Evolutionary conservation across 2,797 vertebrate genomes (phyloP), one percentile per base, ranked within the genome.

Genomic region (Setipinna tenuifilis): DNA sequence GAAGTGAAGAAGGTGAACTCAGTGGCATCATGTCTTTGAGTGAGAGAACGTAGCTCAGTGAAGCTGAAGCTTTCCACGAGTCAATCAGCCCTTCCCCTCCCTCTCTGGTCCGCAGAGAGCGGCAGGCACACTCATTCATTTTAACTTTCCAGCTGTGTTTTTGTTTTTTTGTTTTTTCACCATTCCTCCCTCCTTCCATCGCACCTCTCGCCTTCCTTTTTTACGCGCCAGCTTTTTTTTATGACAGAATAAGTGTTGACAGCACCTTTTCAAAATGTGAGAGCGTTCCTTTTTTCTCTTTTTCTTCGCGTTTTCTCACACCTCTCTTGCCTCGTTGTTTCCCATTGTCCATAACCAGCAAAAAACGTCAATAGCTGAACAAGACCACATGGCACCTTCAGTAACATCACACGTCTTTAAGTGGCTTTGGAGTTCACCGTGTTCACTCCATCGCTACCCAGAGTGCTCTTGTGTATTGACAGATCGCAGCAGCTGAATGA

Each of bases 81-180:
- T 78, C 71, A 78, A 78, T 78, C 71, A 78, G 14, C 35, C 65
- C 65, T 71, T 21, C 14, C 65, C 65, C 14, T 44, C 35, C 7
- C 71, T 6, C 35, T 41, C 17, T 78, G 35, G 35, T 19, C 17
- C 41, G 44, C 71, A 44, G 71, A 44, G 71, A 21, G 6, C 1
- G 35, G 71, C 17, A 19, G 35, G 31, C 81, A 23, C 87, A 68
- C 50, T 78, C 85, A 91, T 90, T 93, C 90, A 85, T 92, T 91
- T 90, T 88, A 59, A 85, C 57, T 82, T 41, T 44, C 87, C 92
- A 94, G 93, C 93, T 94, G 94, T 94, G 92, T 92, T 94, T 91
- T 91, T 90, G 90, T 93, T 92, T 89, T 92, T 28, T 89, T 92
- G 23, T 83, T 88, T 90, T 88, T 62, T 35, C 87, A 83, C 57